Evolutionary conservation across 2,113 vertebrate genomes (phyloP).

Genomic region (Podarcis muralis): DNA sequence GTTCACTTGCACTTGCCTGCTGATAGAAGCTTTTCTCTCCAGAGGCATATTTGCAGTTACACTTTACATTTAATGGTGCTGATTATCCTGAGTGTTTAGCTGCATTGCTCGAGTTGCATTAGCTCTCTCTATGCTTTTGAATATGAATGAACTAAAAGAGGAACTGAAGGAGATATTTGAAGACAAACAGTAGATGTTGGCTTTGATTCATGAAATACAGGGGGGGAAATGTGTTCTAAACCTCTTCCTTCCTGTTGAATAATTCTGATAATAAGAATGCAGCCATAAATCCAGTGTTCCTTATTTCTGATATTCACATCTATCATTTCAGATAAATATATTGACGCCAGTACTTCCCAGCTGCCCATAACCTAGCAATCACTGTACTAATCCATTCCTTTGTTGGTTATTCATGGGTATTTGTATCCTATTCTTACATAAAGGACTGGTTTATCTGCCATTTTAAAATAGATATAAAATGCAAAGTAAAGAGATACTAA

Average conservation of each 20-base stretch:
- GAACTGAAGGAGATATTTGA: background rate
- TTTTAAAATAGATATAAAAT: background rate
- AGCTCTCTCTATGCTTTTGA: background rate
- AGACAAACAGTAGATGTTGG: background rate
- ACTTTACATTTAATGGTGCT: background rate
- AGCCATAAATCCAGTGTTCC: background rate
- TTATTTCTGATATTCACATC: background rate
- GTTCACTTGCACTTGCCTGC: background rate
- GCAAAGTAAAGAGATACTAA: background rate
- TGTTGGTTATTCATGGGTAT: too few relatives aligned
- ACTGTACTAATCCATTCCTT: background rate
- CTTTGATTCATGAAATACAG: background rate
- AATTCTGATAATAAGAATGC: background rate
- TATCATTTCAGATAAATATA: background rate
- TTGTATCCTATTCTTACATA: background rate
- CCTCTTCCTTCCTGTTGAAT: background rate
- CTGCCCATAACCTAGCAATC: background rate
- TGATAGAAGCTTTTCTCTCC: background rate
- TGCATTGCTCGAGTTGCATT: background rate
- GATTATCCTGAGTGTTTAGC: background rate
- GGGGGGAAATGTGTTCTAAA: rapidly evolving
- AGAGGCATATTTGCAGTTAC: background rate
- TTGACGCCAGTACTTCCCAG: background rate
- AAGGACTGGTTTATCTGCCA: background rate
- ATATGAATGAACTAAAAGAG: background rate